Percentiles rank a stretch among this genome's conserved stretches.
phyloP scores from a whole-genome alignment of 1,140 invertebrate species.

The Nomia melanderi region DNA sequence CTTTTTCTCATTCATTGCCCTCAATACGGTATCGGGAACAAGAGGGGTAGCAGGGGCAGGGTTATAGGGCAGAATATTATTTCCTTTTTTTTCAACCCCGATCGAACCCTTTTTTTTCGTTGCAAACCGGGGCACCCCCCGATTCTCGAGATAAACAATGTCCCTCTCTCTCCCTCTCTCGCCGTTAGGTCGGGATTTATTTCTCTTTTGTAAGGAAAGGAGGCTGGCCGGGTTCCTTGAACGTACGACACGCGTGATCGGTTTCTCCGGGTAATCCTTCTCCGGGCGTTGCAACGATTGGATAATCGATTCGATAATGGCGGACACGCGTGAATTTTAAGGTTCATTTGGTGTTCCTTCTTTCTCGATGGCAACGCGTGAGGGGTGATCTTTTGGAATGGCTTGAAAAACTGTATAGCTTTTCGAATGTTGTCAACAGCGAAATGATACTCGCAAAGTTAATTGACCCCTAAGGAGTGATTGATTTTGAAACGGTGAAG shows the following conservation, averaged over 20 bases:
- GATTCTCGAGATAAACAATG: slow-evolving; percentile 58
- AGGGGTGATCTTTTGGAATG: not conserved
- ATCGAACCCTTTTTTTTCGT: slow-evolving; percentile 33
- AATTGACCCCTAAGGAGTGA: no score
- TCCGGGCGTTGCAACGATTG: not conserved
- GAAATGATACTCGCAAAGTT: no score
- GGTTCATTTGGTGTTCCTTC: not conserved
- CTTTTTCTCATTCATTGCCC: slow-evolving; percentile 61
- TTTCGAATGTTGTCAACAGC: no score
- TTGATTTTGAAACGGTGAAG: no score
- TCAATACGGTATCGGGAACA: slow-evolving; percentile 34
- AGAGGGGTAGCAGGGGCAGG: slow-evolving; percentile 17
- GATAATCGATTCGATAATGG: slow-evolving; percentile 1
- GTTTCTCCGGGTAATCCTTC: not conserved
- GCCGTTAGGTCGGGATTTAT: slow-evolving; percentile 15
- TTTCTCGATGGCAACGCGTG: not conserved
- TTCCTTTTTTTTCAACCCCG: slow-evolving; percentile 38
- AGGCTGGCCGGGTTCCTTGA: not conserved
- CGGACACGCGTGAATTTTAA: not conserved
- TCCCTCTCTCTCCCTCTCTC: slow-evolving; percentile 4
- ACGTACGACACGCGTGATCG: not conserved
- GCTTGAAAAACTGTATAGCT: no score
- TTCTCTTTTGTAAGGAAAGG: slow-evolving; percentile 20
- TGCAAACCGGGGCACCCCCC: slow-evolving; percentile 18
- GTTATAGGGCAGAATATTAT: slow-evolving; percentile 50